A percentile compares a stretch with the other conserved stretches of the same genome.
Evolutionary conservation across 2,113 vertebrate genomes (phyloP).

Genomic region (Spea bombifrons): DNA sequence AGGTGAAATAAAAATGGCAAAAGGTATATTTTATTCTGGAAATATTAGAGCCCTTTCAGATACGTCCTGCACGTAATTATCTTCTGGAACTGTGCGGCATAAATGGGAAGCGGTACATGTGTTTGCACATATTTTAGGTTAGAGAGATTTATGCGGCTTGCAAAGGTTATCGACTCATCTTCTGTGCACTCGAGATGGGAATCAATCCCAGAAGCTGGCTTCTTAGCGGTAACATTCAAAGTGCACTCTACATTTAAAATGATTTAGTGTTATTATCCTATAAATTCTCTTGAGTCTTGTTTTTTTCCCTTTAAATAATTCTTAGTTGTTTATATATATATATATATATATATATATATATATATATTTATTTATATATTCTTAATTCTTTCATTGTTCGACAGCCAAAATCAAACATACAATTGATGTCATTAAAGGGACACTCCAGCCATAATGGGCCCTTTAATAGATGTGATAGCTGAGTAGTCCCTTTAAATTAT

Average conservation of each 20-base stretch:
- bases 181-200: not conserved
- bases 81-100: not conserved
- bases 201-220: slow-evolving; percentile 6
- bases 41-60: not conserved
- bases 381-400: too few species aligned
- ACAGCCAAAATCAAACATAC: too few species aligned
- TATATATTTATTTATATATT: too few species aligned
- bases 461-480: too few species aligned
- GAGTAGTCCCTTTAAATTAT: too few species aligned
- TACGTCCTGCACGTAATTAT: not conserved
- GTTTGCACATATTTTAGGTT: not conserved
- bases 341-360: too few species aligned
- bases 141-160: slow-evolving; percentile 2
- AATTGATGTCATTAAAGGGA: too few species aligned
- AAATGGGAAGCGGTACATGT: not conserved
- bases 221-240: slow-evolving; percentile 16
- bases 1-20: not conserved
- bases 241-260: slow-evolving; percentile 1
- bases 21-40: not conserved
- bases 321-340: too few species aligned
- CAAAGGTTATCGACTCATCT: slow-evolving; percentile 11
- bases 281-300: not conserved
- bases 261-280: not conserved
- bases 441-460: too few species aligned
- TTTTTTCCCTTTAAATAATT: not conserved